Base-by-base conservation (phyloP, 2,113 vertebrate genomes). In the Mastomys coucha region DNA sequence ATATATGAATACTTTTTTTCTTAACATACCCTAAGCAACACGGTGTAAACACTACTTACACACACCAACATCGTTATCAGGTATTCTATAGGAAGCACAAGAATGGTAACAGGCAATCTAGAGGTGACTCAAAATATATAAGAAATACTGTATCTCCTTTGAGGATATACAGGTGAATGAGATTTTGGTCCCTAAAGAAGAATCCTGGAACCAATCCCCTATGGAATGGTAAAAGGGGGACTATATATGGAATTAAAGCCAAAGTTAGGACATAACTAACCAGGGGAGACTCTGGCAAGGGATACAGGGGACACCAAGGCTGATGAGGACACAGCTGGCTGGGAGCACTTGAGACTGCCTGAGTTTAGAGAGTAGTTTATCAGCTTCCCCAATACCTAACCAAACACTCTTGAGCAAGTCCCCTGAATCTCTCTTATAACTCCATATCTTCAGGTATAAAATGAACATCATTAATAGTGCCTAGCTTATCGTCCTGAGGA, bases 251-350 rank as follows among this genome's bases (percentile, higher is more conserved):
- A 80, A 77, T 76, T 82, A 36, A 76, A 39, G 76, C 65, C 45
- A 70, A 92, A 53, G n/a, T 63, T 88, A 82, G 39, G 33, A 72
- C 13, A 94, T 6, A 75, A 89, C n/a, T n/a, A n/a, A n/a, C n/a
- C n/a, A n/a, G n/a, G 5, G 75, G 45, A 45, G 93, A 58, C 45
- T 53, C 16, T 26, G 33, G 63, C 82, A 36, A 19, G n/a, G 96
- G 65, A 91, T 33, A 91, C 78, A 36, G 22, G n/a, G 96, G 65
- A 91, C n/a, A 91, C 78, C 28, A 91, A 87, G 72, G 60, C 63
- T 63, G 78, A 88, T 8, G 17, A 39, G 49, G 82, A 69, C 70
- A 77, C 0, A 78, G 31, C 4, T 39, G 11, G 11, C 3, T 80
- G 82, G 60, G 36, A 84, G 20, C 60, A 76, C 86, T 69, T 93